Conservation (phyloP, 2,797 vertebrate species). For the Mallotus villosus region DNA sequence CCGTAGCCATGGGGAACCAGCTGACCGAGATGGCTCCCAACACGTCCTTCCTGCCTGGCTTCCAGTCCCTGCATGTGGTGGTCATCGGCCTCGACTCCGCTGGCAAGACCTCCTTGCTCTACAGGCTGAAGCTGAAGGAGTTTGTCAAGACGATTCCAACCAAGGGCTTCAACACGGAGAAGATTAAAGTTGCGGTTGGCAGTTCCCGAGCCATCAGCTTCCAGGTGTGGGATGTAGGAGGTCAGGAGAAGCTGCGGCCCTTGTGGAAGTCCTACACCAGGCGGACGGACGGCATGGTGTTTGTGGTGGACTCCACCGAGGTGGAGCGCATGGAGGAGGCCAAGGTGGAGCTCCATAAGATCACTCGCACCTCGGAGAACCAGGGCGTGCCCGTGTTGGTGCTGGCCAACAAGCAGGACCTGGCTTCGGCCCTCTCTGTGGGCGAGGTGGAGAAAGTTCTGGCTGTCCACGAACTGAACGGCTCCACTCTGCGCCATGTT, state of each 20-base stretch:
- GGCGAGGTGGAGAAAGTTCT: conserved; percentile 85
- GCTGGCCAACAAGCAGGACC: conserved; percentile 90
- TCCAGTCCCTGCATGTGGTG: conserved; percentile 86
- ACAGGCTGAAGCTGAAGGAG: conserved; percentile 87
- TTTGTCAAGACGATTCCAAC: conserved; percentile 89
- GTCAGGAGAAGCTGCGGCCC: conserved; percentile 87
- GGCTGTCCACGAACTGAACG: conserved; percentile 78
- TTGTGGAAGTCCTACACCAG: conserved; percentile 91
- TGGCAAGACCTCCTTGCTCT: conserved; percentile 88
- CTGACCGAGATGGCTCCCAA: conserved; percentile 84
- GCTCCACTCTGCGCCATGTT: conserved; percentile 78
- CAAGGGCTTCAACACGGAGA: conserved; percentile 90
- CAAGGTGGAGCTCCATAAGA: conserved; percentile 85
- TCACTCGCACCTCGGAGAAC: conserved; percentile 85
- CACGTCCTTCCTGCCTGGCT: conserved; percentile 80
- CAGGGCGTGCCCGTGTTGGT: conserved; percentile 86
- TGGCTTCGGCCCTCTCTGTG: conserved; percentile 71
- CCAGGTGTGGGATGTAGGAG: conserved; percentile 90
- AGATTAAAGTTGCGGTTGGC: conserved; percentile 82
- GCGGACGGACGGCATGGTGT: conserved; percentile 86
- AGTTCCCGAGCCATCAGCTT: conserved; percentile 79
- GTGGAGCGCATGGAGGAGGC: conserved; percentile 87
- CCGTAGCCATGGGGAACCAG: conserved; percentile 84
- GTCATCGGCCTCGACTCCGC: conserved; percentile 85
- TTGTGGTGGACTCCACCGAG: conserved; percentile 87